Conservation (phyloP, 2,797 vertebrate species). For the Pipistrellus kuhlii region DNA sequence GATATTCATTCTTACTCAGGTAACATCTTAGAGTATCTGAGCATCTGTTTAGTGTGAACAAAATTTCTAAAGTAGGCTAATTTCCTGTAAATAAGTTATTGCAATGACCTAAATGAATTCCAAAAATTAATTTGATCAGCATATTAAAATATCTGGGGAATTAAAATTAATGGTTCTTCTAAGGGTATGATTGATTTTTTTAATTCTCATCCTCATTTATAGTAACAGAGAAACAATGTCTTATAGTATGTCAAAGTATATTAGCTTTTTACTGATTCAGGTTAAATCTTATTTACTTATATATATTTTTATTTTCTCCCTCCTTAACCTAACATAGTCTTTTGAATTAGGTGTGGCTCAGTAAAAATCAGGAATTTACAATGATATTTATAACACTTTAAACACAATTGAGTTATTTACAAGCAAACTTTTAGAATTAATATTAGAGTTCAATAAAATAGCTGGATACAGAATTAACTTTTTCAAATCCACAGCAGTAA, state of each 20-base stretch:
- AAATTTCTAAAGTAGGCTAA: background rate
- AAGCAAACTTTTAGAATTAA: constrained; percentile 44
- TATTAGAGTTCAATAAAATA: constrained; percentile 4
- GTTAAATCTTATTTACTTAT: constrained; percentile 11
- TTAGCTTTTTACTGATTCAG: background rate
- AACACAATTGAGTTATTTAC: background rate
- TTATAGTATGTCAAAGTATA: background rate
- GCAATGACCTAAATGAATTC: background rate
- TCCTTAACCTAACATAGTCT: background rate
- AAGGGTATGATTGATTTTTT: background rate
- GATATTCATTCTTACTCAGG: background rate
- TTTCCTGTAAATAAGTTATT: background rate
- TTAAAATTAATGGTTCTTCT: background rate
- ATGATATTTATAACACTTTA: background rate
- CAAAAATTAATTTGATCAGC: background rate
- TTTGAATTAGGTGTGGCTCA: background rate
- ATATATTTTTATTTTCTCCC: background rate
- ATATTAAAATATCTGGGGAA: background rate
- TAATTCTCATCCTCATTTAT: background rate
- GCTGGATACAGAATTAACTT: background rate
- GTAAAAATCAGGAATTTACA: background rate
- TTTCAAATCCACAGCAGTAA: background rate
- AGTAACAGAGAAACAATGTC: constrained; percentile 2
- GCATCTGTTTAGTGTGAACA: background rate
- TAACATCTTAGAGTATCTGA: background rate